Base-by-base conservation (phyloP, 2,113 vertebrate genomes). In the Candoia aspera region DNA sequence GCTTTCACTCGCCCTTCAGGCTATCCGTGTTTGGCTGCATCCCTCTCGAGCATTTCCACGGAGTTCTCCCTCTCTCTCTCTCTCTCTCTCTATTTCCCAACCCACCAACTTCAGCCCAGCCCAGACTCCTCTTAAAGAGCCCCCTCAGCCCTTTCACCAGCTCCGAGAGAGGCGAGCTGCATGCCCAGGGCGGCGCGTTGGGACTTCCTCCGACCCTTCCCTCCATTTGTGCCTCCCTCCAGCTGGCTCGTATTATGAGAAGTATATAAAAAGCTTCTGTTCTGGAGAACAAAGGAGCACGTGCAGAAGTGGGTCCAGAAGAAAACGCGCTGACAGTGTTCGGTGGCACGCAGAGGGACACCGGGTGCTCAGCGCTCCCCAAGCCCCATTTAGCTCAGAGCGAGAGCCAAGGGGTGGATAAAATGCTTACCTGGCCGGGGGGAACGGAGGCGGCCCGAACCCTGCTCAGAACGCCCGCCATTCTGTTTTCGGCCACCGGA, bases 271-370 rank as follows among this genome's bases (percentile, higher is more conserved):
- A 95, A 96, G 95, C 96, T 96, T 96, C 96, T 97, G 95, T 96
- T 95, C 93, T 93, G 95, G 60, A 97, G 97, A 97, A 97, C 97
- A 97, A 97, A 97, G 96, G 97, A 97, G 95, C 97, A 97, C 97
- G 97, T 97, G 97, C 97, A 96, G 96, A 97, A 98, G 96, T 96
- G 96, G 96, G 96, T 95, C 95, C 93, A 86, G 64, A 62, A 93
- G 95, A 91, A 57, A 95, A 95, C 94, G 68, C 91, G 90, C 92
- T 94, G 96, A 93, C 96, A 96, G 92, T 95, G 91, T 94, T 96
- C 91, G 93, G 19, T 37, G 92, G 91, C 79, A 84, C 86, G 93
- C 94, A 92, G 90, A 93, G 93, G 90, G 9, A 92, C 94, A 92
- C 58, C 88, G 92, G 96, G 93, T 95, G 91, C 94, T 92, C 91